Conservation (phyloP, 2,113 vertebrate genomes). For the Heteronetta atricapilla region DNA sequence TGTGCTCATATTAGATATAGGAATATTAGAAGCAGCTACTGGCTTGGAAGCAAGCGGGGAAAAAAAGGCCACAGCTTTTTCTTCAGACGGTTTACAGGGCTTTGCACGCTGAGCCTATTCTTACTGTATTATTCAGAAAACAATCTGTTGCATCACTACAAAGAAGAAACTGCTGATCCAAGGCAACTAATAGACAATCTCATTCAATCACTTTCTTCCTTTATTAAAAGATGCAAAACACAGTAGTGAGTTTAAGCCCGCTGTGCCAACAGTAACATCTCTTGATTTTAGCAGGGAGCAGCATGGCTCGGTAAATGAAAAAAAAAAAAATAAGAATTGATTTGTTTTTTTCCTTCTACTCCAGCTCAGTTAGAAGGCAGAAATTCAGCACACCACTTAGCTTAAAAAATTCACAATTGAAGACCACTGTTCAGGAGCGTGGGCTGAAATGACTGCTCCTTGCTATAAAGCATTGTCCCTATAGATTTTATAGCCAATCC, state of each 20-base stretch:
- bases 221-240: slow-evolving; percentile 54
- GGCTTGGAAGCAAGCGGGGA: not conserved
- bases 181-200: slow-evolving; percentile 13
- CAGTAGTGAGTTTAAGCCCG: slow-evolving; percentile 2
- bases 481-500: not conserved
- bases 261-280: slow-evolving; percentile 54
- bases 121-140: not conserved
- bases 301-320: slow-evolving; percentile 47
- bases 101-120: not conserved
- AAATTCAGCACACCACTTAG: not conserved
- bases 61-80: not conserved
- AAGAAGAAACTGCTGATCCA: slow-evolving; percentile 47
- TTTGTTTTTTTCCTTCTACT: slow-evolving; percentile 37
- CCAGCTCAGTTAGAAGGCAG: not conserved
- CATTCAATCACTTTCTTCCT: slow-evolving; percentile 38
- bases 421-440: not conserved
- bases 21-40: slow-evolving; percentile 59
- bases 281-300: slow-evolving; percentile 49
- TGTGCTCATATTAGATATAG: not conserved
- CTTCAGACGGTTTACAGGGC: slow-evolving; percentile 27
- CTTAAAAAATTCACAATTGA: not conserved
- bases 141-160: slow-evolving; percentile 36
- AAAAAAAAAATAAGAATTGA: not conserved
- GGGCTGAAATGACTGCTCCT: not conserved
- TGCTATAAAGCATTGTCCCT: not conserved